Percentiles rank a stretch among this genome's conserved stretches.
These are phyloP conservation scores for Lepidocyrtoides sp. DNA, from an alignment of 2,888 invertebrate genomes.

Conservation along the genomic window DNA sequence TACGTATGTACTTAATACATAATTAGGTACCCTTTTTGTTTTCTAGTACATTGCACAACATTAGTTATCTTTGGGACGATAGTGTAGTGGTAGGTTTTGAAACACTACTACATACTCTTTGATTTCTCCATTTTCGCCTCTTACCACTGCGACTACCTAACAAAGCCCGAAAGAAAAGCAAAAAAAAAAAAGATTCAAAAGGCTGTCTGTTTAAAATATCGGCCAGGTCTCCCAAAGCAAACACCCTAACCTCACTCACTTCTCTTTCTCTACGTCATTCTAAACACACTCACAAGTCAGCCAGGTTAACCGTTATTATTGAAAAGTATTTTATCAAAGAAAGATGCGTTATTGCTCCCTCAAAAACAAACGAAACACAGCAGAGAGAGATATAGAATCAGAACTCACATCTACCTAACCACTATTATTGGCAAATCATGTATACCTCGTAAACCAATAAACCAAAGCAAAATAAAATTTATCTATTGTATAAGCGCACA, in stretches of 20 bases:
- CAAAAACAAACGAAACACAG: constrained; percentile 43
- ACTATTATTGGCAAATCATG: no score
- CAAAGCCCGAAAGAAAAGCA: neutral
- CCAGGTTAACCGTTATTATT: constrained; percentile 21
- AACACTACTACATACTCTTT: neutral
- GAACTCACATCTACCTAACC: no score
- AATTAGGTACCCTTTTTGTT: constrained; percentile 35
- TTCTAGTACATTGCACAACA: neutral
- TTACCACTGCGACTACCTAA: neutral
- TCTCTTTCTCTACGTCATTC: constrained; percentile 14
- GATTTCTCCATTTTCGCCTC: neutral
- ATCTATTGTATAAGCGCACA: no score
- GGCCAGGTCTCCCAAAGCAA: constrained; percentile 9
- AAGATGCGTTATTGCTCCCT: neutral
- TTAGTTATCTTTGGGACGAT: neutral
- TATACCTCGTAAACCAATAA: no score
- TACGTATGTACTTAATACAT: neutral
- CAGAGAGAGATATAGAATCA: neutral
- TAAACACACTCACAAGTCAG: neutral
- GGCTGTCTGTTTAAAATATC: constrained; percentile 14
- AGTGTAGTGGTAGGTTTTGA: neutral
- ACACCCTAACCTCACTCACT: neutral
- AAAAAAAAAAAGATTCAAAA: constrained; percentile 12
- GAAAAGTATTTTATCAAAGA: neutral
- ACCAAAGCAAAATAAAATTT: no score